phyloP scores from a whole-genome alignment of 2,888 invertebrate genomes.

The Pardosa pseudoannulata region DNA sequence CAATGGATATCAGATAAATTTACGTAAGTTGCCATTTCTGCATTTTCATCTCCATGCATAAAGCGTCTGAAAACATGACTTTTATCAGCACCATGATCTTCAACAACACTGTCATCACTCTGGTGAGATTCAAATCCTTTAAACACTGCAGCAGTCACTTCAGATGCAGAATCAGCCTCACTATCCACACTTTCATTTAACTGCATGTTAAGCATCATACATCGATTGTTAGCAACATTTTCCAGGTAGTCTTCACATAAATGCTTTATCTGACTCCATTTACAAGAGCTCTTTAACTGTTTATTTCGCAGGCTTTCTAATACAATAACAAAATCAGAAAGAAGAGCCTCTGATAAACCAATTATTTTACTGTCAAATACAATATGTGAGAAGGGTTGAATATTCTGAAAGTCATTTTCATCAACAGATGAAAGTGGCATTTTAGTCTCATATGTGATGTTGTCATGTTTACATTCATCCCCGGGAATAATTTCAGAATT shows the following conservation, averaged over 20 bases:
- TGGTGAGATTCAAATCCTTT: constrained; percentile 53
- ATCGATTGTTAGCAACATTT: constrained; percentile 20
- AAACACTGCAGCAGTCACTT: constrained; percentile 30
- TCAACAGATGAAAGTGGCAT: not conserved
- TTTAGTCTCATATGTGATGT: not conserved
- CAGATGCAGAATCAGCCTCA: constrained; percentile 67
- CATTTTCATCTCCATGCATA: constrained; percentile 44
- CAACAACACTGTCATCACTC: constrained; percentile 48
- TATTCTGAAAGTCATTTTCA: not conserved
- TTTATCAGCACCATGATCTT: constrained; percentile 50
- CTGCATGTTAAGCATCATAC: constrained; percentile 37
- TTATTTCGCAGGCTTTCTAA: constrained; percentile 61
- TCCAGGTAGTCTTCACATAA: constrained; percentile 59
- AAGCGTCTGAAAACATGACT: constrained; percentile 57
- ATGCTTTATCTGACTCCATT: constrained; percentile 67
- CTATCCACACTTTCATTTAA: constrained; percentile 56
- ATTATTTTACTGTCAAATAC: constrained; percentile 51
- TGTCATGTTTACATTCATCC: not conserved
- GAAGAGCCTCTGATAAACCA: constrained; percentile 31
- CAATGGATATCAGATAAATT: constrained; percentile 64
- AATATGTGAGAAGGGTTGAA: constrained; percentile 49
- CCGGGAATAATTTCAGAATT: not conserved
- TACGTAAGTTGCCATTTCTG: constrained; percentile 48
- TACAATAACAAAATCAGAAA: constrained; percentile 64
- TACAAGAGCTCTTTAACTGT: constrained; percentile 47